Conservation (phyloP, 2,888 invertebrate species). For the Rotaria magnacalcarata region DNA sequence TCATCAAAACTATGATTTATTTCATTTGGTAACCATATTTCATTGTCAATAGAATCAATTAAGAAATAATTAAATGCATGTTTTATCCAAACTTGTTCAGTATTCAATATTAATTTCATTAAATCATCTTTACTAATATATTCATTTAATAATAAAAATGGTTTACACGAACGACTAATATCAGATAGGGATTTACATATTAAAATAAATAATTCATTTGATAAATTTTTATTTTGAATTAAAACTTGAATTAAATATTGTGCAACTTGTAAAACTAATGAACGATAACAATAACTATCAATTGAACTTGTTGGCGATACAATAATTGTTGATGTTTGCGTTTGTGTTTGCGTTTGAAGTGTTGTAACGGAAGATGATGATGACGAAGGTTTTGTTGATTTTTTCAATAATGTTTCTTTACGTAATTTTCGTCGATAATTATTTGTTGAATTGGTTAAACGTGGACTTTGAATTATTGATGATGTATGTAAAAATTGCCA, state of each 20-base stretch:
- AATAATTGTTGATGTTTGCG: neutral
- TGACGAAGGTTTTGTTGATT: neutral
- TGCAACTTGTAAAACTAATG: neutral
- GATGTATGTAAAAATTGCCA: constrained; percentile 23
- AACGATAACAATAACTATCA: neutral
- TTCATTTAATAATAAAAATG: constrained; percentile 4
- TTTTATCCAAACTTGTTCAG: neutral
- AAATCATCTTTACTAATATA: neutral
- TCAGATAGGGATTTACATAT: neutral
- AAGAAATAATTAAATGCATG: neutral
- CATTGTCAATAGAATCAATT: constrained; percentile 13
- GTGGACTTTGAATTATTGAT: constrained; percentile 13
- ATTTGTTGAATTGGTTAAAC: neutral
- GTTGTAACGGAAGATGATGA: neutral
- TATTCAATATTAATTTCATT: neutral
- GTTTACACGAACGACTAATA: constrained; percentile 3
- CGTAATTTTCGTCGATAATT: constrained; percentile 19
- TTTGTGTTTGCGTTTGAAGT: neutral
- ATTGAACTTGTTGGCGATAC: neutral
- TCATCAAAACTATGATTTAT: neutral
- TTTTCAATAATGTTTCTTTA: constrained; percentile 20
- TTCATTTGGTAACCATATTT: neutral
- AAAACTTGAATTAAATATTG: neutral
- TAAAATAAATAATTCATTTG: constrained; percentile 5
- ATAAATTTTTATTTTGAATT: neutral